Base-by-base conservation (phyloP, 2,888 invertebrate genomes). In the Leptopilina syphax region DNA sequence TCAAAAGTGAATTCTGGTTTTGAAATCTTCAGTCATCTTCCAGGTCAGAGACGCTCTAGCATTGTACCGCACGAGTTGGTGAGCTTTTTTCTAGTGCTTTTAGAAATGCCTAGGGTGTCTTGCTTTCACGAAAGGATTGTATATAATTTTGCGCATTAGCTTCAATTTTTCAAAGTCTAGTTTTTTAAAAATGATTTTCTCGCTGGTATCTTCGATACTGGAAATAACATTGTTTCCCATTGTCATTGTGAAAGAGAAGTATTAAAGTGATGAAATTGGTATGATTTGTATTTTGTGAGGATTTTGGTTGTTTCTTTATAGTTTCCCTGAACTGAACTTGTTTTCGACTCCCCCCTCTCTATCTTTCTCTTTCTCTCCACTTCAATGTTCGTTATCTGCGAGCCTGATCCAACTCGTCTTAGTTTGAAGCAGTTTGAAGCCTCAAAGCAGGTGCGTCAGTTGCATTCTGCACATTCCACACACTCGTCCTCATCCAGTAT, bases 361-460 rank as follows among this genome's bases (percentile, higher is more conserved):
- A 9, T 41, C 41, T 47, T 10, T 68, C 9, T 18, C 47, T 47
- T 18, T n/a, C 54, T 24, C 24, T 27, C 27, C 34, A 13, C 57
- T 57, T 57, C 34, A 34, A 57, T 73, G 70, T 73, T 73, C 34
- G 70, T 54, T 73, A 73, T 73, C 70, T 57, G 57, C 70, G 34
- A 57, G 57, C n/a, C 70, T 47, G 70, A 50, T 70, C 50, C 50
- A 60, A 68, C 60, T 76, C 79, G 77, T 77, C 77, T 77, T 76
- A 79, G 68, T 77, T 80, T 81, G 80, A 79, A 82, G 80, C 81
- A 79, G 68, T 77, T 80, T 81, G 80, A 79, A 82, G 80, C 81
- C 77, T 82, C 63, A 76, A 79, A 81, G 81, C 85, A 85, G 86
- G 85, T 85, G 85, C 82, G 84, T 82, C 81, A 79, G 83, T 85